Conservation (phyloP, 2,797 vertebrate species). For the Pseudopleuronectes americanus region DNA sequence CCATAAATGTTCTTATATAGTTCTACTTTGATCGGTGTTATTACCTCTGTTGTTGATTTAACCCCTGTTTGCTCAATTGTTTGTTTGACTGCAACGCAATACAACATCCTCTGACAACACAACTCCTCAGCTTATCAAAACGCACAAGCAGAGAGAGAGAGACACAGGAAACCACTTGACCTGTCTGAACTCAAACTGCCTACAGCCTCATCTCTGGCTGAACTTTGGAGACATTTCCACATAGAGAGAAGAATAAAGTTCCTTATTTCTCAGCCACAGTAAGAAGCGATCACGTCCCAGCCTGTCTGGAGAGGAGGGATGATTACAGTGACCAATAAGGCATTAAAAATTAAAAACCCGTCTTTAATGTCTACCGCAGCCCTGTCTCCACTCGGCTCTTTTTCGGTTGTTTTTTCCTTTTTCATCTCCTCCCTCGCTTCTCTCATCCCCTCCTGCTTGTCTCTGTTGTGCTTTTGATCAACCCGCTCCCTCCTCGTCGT, state of each 20-base stretch:
- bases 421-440: not conserved
- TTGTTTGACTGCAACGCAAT: no score
- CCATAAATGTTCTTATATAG: no score
- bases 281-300: not conserved
- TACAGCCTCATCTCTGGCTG: no score
- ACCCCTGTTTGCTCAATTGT: no score
- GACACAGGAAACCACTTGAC: no score
- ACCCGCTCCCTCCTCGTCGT: conserved; percentile 12
- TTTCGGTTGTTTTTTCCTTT: conserved; percentile 3
- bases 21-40: no score
- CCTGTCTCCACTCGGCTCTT: conserved; percentile 2
- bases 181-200: no score
- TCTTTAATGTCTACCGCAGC: not conserved
- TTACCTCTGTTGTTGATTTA: no score
- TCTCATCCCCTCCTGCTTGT: conserved; percentile 2
- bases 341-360: conserved; percentile 11
- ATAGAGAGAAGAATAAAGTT: not conserved
- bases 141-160: no score
- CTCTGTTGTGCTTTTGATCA: conserved; percentile 42
- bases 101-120: no score
- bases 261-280: not conserved
- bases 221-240: no score
- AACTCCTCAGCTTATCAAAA: no score
- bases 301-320: not conserved
- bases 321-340: conserved; percentile 8